Evolutionary conservation across 1,140 invertebrate genomes (phyloP).

Genomic region (Brachionus manjavacas): DNA sequence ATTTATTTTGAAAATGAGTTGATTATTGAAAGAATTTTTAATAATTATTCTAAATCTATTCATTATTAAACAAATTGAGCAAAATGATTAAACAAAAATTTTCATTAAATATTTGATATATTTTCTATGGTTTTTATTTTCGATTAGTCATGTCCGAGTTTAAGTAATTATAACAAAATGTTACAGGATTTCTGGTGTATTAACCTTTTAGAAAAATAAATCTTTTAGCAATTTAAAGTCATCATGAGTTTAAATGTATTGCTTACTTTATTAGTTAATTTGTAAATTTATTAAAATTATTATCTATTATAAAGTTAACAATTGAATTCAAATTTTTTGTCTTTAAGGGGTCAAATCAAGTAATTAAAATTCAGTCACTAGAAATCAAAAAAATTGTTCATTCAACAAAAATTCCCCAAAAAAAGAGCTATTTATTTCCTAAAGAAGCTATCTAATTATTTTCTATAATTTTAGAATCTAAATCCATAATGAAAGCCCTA

Average conservation of each 20-base stretch:
- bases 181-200: neutral
- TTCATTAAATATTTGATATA: too few species aligned
- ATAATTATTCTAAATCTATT: neutral
- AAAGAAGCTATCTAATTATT: too few species aligned
- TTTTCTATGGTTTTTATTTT: neutral
- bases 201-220: neutral
- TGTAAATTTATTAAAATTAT: neutral
- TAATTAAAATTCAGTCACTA: too few species aligned
- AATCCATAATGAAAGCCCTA: too few species aligned
- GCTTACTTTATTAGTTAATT: neutral
- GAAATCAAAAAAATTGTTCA: too few species aligned
- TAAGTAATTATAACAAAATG: neutral
- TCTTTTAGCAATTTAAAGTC: neutral
- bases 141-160: neutral
- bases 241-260: neutral
- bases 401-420: too few species aligned
- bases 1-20: neutral
- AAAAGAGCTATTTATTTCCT: too few species aligned
- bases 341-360: too few species aligned
- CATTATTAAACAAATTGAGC: neutral
- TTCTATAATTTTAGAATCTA: too few species aligned
- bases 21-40: neutral
- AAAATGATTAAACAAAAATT: too few species aligned
- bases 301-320: too few species aligned
- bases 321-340: too few species aligned